These are phyloP conservation scores for Caradrina clavipalpis DNA, from an alignment of 2,888 invertebrate species.

Conservation along the genomic window DNA sequence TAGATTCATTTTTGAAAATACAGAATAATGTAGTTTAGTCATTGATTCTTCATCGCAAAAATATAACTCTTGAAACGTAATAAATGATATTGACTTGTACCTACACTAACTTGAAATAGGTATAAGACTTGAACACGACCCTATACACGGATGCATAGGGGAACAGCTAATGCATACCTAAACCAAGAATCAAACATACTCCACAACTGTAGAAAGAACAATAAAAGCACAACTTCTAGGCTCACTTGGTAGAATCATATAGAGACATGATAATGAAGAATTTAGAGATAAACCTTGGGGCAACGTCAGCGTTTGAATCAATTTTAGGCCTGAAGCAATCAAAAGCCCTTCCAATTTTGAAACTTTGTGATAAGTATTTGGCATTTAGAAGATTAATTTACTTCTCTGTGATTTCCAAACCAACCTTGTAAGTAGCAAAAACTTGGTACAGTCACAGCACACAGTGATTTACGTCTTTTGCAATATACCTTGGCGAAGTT, in stretches of 20 bases:
- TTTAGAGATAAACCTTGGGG: neutral
- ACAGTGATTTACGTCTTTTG: conserved; percentile 41
- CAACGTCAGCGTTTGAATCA: neutral
- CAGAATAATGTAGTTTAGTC: neutral
- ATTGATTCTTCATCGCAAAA: neutral
- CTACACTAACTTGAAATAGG: neutral
- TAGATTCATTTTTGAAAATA: neutral
- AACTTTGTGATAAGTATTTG: conserved; percentile 16
- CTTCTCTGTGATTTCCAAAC: conserved; percentile 32
- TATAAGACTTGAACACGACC: neutral
- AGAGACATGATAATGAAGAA: neutral
- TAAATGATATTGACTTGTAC: neutral
- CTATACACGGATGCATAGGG: neutral
- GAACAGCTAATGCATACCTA: neutral
- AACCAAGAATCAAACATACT: neutral
- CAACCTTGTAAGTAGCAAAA: conserved; percentile 51
- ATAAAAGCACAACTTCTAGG: neutral
- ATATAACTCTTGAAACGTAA: neutral
- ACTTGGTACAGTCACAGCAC: conserved; percentile 25
- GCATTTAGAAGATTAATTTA: conserved; percentile 28
- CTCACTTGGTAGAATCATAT: neutral
- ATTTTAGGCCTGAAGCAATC: neutral
- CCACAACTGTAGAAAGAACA: neutral
- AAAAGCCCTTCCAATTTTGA: neutral
- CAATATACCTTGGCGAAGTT: conserved; percentile 43